Conservation (phyloP, 2,797 vertebrate genomes). For the Malurus leucopterus region DNA sequence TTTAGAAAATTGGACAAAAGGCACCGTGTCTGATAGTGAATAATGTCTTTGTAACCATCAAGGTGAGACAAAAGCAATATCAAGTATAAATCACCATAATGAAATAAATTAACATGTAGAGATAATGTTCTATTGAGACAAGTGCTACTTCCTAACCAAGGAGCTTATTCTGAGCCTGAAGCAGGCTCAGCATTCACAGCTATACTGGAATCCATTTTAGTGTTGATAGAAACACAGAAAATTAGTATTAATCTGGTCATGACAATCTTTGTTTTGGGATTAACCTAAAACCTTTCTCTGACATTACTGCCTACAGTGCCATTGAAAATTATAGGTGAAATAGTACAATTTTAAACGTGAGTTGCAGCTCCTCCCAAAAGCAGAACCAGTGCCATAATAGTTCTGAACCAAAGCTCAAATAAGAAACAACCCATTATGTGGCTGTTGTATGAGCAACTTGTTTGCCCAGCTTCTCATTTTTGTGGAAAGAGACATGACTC, state of each 20-base stretch:
- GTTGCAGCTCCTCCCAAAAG: background rate
- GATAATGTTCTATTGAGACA: background rate
- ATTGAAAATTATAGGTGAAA: background rate
- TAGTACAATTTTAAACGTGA: background rate
- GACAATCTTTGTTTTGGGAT: background rate
- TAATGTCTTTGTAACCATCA: constrained; percentile 15
- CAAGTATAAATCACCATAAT: constrained; percentile 35
- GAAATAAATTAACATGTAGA: constrained; percentile 29
- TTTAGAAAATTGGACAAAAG: constrained; percentile 43
- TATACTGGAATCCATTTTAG: background rate
- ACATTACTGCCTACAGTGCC: background rate
- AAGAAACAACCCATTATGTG: rapidly evolving
- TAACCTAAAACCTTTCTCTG: background rate
- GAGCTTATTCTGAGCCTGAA: background rate
- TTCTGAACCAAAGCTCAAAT: background rate
- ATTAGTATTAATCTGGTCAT: background rate
- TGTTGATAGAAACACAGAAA: background rate
- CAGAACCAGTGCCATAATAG: background rate
- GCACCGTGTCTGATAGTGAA: background rate
- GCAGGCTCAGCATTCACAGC: rapidly evolving
- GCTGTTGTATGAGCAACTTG: background rate
- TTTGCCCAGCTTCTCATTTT: background rate
- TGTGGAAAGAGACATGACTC: background rate
- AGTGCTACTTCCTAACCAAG: background rate
- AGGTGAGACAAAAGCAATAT: constrained; percentile 37